These are phyloP conservation scores for Dynastes tityus DNA, from an alignment of 2,888 invertebrate genomes.

Conservation along the genomic window DNA sequence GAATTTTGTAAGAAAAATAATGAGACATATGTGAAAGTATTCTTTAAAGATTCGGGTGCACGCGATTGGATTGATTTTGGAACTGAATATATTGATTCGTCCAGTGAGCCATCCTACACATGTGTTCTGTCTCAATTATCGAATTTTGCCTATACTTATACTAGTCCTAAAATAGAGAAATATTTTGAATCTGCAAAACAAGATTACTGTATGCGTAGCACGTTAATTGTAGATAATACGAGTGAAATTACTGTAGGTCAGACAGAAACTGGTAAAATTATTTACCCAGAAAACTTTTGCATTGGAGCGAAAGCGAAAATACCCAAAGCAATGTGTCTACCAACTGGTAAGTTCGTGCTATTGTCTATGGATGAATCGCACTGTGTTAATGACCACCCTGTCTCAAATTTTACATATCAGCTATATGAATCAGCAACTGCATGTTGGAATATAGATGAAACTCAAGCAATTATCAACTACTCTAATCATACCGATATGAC, in stretches of 20 bases:
- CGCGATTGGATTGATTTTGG: constrained; percentile 15
- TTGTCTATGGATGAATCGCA: not conserved
- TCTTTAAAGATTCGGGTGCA: not conserved
- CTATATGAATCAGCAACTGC: constrained; percentile 2
- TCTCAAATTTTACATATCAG: constrained; percentile 2
- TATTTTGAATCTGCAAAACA: constrained; percentile 22
- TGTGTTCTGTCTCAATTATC: constrained; percentile 9
- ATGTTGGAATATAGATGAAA: constrained; percentile 19
- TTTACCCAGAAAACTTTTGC: constrained; percentile 6
- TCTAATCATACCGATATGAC: not conserved
- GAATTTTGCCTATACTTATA: not conserved
- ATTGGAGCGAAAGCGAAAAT: not conserved
- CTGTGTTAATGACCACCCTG: constrained; percentile 13
- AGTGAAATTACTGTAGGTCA: not conserved
- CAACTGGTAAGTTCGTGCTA: not conserved
- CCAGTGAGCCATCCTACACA: not conserved
- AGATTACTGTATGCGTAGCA: constrained; percentile 20
- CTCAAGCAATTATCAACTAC: not conserved
- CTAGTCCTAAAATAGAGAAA: not conserved
- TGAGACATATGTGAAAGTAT: not conserved
- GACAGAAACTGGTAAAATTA: not conserved
- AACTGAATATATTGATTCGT: constrained; percentile 15
- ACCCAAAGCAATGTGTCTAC: constrained; percentile 8
- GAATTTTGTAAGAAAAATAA: constrained; percentile 19
- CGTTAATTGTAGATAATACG: not conserved